Evolutionary conservation across 2,888 invertebrate genomes (phyloP).

Genomic region (Dilophus febrilis): DNA sequence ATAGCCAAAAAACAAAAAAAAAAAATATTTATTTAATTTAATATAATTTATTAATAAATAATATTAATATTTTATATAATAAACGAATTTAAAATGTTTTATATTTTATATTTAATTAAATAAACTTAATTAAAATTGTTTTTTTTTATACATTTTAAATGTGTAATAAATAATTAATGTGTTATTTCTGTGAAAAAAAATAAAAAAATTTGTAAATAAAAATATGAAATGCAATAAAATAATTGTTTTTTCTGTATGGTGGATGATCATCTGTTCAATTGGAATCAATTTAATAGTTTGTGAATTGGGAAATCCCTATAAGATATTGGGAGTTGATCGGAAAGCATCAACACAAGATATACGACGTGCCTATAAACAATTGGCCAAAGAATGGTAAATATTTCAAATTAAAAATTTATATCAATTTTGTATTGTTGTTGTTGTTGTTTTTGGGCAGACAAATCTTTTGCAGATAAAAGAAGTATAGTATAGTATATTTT

Average conservation of each 20-base stretch:
- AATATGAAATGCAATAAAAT: no score
- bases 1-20: neutral
- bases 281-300: no score
- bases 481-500: no score
- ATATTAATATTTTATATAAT: neutral
- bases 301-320: constrained; percentile 56
- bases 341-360: constrained; percentile 67
- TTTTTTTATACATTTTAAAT: neutral
- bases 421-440: neutral
- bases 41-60: neutral
- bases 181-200: no score
- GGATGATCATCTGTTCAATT: no score
- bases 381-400: constrained; percentile 75
- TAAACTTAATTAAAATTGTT: neutral
- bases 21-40: no score
- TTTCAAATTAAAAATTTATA: neutral
- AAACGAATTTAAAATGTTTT: neutral
- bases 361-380: constrained; percentile 71
- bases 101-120: no score
- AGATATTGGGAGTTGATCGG: constrained; percentile 59
- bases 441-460: no score
- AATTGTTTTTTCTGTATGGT: no score
- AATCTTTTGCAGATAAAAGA: no score
- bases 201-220: no score
- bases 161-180: neutral